Percentiles rank a stretch among this genome's conserved stretches.
These are phyloP conservation scores for Gallinago undulata DNA, from an alignment of 2,113 vertebrate species.

Conservation along the genomic window DNA sequence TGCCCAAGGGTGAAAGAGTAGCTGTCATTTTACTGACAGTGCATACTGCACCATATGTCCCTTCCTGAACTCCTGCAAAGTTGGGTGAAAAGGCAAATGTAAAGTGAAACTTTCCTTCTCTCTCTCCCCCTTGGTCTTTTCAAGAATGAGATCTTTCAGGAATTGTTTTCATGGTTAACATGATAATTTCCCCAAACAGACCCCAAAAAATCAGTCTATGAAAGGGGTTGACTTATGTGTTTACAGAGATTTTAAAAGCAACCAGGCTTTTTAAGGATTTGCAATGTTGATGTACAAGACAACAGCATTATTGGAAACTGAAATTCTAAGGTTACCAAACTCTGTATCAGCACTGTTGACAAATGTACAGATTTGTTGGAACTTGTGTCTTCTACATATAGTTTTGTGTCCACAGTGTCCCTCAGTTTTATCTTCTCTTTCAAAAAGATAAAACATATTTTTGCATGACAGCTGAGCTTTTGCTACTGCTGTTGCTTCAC, in stretches of 20 bases:
- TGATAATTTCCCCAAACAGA: background rate
- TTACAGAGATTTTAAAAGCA: background rate
- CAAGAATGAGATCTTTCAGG: background rate
- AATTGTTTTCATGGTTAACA: background rate
- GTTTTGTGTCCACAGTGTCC: background rate
- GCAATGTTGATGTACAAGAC: background rate
- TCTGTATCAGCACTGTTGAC: background rate
- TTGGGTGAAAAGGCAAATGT: background rate
- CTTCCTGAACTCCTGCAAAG: background rate
- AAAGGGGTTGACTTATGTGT: background rate
- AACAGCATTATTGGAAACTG: background rate
- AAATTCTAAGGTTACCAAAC: background rate
- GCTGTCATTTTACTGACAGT: slow-evolving; percentile 49
- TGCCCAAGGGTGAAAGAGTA: slow-evolving; percentile 63
- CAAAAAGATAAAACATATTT: background rate
- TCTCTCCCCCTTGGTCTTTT: background rate
- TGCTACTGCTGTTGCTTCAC: background rate
- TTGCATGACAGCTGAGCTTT: background rate
- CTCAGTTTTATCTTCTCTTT: background rate
- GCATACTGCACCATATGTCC: background rate
- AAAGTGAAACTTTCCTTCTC: background rate
- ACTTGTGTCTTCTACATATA: background rate
- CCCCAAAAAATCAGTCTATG: background rate
- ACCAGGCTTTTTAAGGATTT: background rate
- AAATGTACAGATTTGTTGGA: background rate